A percentile compares a stretch with the other conserved stretches of the same genome.
Evolutionary conservation across 2,797 vertebrate species (phyloP).

Genomic region (Adrianichthys oophorus): DNA sequence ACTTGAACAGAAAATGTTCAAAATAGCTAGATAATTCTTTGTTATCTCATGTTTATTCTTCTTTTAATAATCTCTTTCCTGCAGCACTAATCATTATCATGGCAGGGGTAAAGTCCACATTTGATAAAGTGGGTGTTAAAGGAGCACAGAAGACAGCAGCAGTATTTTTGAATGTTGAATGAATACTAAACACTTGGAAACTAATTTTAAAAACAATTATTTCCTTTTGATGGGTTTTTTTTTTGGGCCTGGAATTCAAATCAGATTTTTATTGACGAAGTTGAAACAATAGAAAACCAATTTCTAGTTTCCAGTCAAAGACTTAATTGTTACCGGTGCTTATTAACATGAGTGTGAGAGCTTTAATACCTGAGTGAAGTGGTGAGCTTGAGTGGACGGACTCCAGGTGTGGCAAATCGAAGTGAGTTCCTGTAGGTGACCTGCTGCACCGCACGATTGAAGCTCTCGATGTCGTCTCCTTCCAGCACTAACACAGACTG

Average conservation of each 20-base stretch:
- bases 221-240: slow-evolving; percentile 3
- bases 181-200: slow-evolving; percentile 5
- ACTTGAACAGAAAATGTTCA: slow-evolving; percentile 17
- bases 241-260: background rate
- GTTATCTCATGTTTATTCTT: slow-evolving; percentile 40
- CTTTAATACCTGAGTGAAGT: slow-evolving; percentile 89
- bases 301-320: too few species aligned
- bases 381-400: slow-evolving; percentile 91
- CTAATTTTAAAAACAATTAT: background rate
- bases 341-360: background rate
- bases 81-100: slow-evolving; percentile 40
- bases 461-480: slow-evolving; percentile 95
- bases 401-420: slow-evolving; percentile 94
- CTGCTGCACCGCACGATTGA: slow-evolving; percentile 96
- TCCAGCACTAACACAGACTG: slow-evolving; percentile 96
- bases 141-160: slow-evolving; percentile 5
- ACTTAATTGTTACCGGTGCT: too few species aligned
- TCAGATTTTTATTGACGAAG: too few species aligned
- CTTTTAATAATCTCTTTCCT: slow-evolving; percentile 20
- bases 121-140: slow-evolving; percentile 50
- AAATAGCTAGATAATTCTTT: slow-evolving; percentile 57
- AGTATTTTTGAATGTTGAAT: slow-evolving; percentile 1
- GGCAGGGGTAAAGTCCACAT: slow-evolving; percentile 41
- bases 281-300: too few species aligned
- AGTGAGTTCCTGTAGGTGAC: slow-evolving; percentile 98